A percentile compares a stretch with the other conserved stretches of the same genome.
Evolutionary conservation across 2,797 vertebrate genomes (phyloP).

Genomic region (Margarornis squamiger): DNA sequence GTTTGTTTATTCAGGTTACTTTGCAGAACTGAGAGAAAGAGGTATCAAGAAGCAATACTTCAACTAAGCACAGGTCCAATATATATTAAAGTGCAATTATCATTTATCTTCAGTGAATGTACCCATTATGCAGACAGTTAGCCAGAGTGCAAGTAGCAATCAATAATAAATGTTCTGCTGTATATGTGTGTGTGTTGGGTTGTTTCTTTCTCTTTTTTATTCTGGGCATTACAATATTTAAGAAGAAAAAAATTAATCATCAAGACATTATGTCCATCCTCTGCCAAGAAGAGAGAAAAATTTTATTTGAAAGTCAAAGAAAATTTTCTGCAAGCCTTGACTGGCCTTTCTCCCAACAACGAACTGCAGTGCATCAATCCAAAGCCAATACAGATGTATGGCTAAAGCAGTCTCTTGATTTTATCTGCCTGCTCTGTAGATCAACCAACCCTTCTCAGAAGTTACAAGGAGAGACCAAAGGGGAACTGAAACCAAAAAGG

Average conservation of each 20-base stretch:
- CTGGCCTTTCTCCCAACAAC: background rate
- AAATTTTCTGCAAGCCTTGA: background rate
- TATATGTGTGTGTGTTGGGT: accelerated
- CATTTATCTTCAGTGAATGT: background rate
- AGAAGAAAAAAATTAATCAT: background rate
- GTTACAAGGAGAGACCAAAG: background rate
- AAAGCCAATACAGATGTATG: background rate
- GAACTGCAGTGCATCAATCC: background rate
- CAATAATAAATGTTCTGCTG: background rate
- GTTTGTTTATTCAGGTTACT: background rate
- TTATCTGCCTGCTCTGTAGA: constrained; percentile 69
- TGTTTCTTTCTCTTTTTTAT: background rate
- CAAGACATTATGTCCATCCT: background rate
- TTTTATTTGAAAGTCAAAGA: background rate
- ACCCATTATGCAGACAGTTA: background rate
- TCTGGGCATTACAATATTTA: background rate
- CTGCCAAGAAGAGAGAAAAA: background rate
- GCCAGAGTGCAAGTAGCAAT: background rate
- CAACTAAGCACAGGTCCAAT: background rate
- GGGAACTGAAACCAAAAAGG: background rate
- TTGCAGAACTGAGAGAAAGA: background rate
- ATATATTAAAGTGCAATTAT: background rate
- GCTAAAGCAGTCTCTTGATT: constrained; percentile 73
- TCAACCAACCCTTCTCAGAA: constrained; percentile 43
- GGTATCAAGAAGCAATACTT: background rate